Evolutionary conservation across 2,113 vertebrate species (phyloP), one percentile per base, ranked within the genome.

Genomic region (Cariama cristata): DNA sequence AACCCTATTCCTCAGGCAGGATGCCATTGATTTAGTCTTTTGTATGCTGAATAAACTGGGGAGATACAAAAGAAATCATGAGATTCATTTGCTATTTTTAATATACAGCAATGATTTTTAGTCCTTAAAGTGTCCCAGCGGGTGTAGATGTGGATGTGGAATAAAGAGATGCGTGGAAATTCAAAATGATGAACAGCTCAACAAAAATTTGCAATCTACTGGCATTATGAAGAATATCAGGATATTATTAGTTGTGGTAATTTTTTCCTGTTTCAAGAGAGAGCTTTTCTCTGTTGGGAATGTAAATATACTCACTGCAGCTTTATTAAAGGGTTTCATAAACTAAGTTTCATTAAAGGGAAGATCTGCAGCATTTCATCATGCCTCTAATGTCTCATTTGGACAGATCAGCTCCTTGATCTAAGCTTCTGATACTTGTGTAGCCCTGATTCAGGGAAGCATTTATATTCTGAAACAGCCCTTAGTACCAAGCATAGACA

Each of bases 21-120:
- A 44, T 94, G 74, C 45, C 83, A 73, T 79, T 87, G 94, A 94
- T 96, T 96, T 92, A 87, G 58, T 93, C 89, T 97, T 97, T 93
- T 97, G 90, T 90, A 85, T 85, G 64, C 45, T 95, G 95, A 96
- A 95, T 94, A 91, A 95, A 83, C 81, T 66, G 28, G 68, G 63
- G 88, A 97, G 73, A 91, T 85, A 88, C 84, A 96, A 97, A 94
- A 85, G 95, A 97, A 97, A 96, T 93, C 86, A 97, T 97, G 93
- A 97, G 82, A 97, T 97, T 98, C 86, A 94, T 93, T 97, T 97
- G 68, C 94, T 97, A 91, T 97, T 98, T 98, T 98, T 82, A 86
- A 94, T 96, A 96, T 82, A 92, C 71, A 94, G 77, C 96, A 96
- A 93, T 75, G 75, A 96, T 91, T 93, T 96, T 96, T 86, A 67